Percentiles rank a stretch among this genome's conserved stretches.
These are phyloP conservation scores for Caenorhabditis sp. DNA, from an alignment of 2,888 invertebrate genomes.

Conservation along the genomic window DNA sequence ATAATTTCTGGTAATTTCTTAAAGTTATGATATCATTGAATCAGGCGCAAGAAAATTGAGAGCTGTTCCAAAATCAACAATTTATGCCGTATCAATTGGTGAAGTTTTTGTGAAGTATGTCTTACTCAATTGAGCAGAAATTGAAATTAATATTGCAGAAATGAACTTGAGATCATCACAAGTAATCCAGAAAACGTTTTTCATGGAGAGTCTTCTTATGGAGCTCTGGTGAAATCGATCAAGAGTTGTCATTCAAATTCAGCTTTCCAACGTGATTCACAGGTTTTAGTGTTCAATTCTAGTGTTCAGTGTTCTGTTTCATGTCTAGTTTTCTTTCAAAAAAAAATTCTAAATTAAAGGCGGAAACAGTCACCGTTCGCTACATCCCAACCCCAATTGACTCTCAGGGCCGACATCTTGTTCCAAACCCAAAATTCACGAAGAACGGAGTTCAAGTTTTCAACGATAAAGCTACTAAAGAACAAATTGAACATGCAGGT, in stretches of 20 bases:
- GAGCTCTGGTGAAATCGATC: slow-evolving; percentile 31
- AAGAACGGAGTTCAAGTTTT: slow-evolving; percentile 11
- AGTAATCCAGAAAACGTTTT: slow-evolving; percentile 27
- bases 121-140: too few relatives aligned
- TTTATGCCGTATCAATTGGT: slow-evolving; percentile 42
- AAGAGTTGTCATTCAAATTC: slow-evolving; percentile 25
- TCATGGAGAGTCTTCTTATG: slow-evolving; percentile 36
- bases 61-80: slow-evolving; percentile 25
- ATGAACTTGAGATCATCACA: slow-evolving; percentile 37
- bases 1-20: not conserved
- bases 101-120: slow-evolving; percentile 19
- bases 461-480: slow-evolving; percentile 18
- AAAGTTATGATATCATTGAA: slow-evolving; percentile 44
- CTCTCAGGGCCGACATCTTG: slow-evolving; percentile 15
- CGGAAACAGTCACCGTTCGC: slow-evolving; percentile 19
- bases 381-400: slow-evolving; percentile 23
- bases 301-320: not conserved
- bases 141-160: slow-evolving; percentile 21
- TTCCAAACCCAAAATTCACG: slow-evolving; percentile 20
- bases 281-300: not conserved
- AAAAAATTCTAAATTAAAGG: not conserved
- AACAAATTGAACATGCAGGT: slow-evolving; percentile 2
- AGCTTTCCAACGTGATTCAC: slow-evolving; percentile 2
- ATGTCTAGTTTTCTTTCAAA: not conserved
- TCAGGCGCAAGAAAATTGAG: slow-evolving; percentile 24